Evolutionary conservation across 30 jellyfish, hydroid and myxozoan genomes (phyloP), one percentile per base, ranked within the genome.

Genomic region (Rhopilema esculentum): DNA sequence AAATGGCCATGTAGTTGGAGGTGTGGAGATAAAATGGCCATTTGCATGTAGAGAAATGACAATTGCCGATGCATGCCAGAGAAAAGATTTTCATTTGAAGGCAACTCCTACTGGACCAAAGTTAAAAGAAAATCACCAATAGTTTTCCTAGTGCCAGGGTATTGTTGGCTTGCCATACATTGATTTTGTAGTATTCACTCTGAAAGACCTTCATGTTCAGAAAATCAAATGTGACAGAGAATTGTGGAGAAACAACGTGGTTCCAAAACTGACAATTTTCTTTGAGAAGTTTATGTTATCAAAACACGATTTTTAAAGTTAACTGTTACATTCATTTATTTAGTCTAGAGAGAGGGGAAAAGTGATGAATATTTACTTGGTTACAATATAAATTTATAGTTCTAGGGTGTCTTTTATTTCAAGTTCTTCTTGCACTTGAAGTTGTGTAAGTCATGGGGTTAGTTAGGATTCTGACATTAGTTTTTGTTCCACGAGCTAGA

Each of bases 181-280:
- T n/a, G n/a, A n/a, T n/a, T n/a, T n/a, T n/a, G n/a, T n/a, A n/a
- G 91, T 86, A 27, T 86, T 1, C 73, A 86, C 95, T 26, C 33
- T 18, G 28, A 64, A 31, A 29, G 85, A 76, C 65, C 27, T 53
- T 18, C 50, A n/a, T 67, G 62, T 61, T 16, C 73, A 86, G 63
- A 57, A 48, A 20, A 9, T 83, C 16, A 27, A 23, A 17, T 32
- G 80, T 83, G 85, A 83, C 67, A 68, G 30, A 25, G 24, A 17
- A 15, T 28, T 66, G 67, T 82, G 92, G 92, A 22, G 49, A n/a
- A 1, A 68, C 29, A 68, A 21, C 21, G 67, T 61, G 87, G 17
- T 65, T 24, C 87, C 87, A 61, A 26, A 77, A 27, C 30, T 26
- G 57, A 50, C 52, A 30, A 77, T 19, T 49, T 49, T 77, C 57